Conservation (phyloP, 2,797 vertebrate species). For the Sylvia borin region DNA sequence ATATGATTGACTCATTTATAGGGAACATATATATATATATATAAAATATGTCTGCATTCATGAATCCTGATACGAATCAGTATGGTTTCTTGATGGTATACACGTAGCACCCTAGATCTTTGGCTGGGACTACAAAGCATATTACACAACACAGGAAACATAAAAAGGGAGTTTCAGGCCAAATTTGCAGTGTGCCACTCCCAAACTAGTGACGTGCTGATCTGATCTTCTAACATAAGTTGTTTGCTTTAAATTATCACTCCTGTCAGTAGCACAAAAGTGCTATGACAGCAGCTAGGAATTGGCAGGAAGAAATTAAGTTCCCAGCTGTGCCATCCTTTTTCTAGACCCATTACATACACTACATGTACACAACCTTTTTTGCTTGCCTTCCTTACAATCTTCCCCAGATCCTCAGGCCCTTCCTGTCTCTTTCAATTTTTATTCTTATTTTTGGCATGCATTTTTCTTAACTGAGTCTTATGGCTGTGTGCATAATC, state of each 20-base stretch:
- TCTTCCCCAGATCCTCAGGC: not conserved
- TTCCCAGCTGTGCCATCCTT: not conserved
- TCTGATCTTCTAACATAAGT: constrained; percentile 42
- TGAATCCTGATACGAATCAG: constrained; percentile 24
- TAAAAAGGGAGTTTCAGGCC: constrained; percentile 55
- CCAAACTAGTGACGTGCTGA: constrained; percentile 46
- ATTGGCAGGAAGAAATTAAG: not conserved
- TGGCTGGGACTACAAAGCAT: constrained; percentile 44
- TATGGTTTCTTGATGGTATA: constrained; percentile 9
- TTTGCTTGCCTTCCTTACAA: not conserved
- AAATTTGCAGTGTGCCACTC: constrained; percentile 41
- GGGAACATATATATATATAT: not conserved
- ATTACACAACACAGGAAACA: constrained; percentile 49
- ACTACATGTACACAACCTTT: not conserved
- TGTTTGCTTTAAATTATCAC: constrained; percentile 46
- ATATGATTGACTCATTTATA: not conserved
- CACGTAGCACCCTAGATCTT: constrained; percentile 17
- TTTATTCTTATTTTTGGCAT: not conserved
- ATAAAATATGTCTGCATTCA: constrained; percentile 12
- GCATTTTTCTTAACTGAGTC: not conserved
- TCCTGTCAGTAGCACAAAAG: constrained; percentile 27
- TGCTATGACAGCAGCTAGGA: constrained; percentile 37
- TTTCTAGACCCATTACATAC: not conserved
- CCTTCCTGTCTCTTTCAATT: not conserved
- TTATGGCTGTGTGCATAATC: not conserved